Evolutionary conservation across 2,888 invertebrate species (phyloP).

Genomic region (Theretra japonica): DNA sequence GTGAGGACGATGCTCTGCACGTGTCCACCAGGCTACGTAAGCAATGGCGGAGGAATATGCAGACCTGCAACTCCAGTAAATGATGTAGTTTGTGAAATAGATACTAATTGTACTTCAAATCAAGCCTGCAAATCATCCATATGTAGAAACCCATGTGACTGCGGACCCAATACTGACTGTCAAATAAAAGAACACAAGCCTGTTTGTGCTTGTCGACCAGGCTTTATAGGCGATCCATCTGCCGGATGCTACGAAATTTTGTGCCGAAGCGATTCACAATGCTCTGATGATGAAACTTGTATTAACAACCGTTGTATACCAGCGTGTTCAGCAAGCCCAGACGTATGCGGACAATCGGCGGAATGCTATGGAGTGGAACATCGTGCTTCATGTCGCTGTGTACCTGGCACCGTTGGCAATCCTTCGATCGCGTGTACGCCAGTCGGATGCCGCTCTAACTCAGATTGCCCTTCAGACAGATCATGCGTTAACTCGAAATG

Average conservation of each 20-base stretch:
- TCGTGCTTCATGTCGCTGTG: conserved; percentile 93
- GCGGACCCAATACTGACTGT: conserved; percentile 94
- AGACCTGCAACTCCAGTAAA: conserved; percentile 88
- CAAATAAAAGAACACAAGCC: conserved; percentile 93
- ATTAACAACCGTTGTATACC: conserved; percentile 92
- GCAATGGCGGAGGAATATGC: conserved; percentile 93
- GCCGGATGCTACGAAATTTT: conserved; percentile 90
- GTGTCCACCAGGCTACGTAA: conserved; percentile 94
- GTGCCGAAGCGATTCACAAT: conserved; percentile 90
- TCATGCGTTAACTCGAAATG: conserved; percentile 93
- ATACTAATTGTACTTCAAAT: conserved; percentile 91
- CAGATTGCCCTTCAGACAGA: conserved; percentile 91
- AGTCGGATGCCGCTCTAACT: conserved; percentile 91
- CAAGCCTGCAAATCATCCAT: conserved; percentile 92
- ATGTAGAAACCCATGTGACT: conserved; percentile 93
- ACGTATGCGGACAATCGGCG: conserved; percentile 90
- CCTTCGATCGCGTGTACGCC: conserved; percentile 90
- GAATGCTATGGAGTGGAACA: conserved; percentile 92
- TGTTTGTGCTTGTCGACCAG: conserved; percentile 92
- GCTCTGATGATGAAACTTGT: conserved; percentile 93
- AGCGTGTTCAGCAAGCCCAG: conserved; percentile 89
- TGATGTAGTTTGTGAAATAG: conserved; percentile 88
- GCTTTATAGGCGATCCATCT: conserved; percentile 94
- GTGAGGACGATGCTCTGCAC: conserved; percentile 95
- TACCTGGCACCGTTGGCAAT: conserved; percentile 92